These are phyloP conservation scores for Rhinolophus sinicus DNA, from an alignment of 2,113 vertebrate genomes.

Conservation along the genomic window DNA sequence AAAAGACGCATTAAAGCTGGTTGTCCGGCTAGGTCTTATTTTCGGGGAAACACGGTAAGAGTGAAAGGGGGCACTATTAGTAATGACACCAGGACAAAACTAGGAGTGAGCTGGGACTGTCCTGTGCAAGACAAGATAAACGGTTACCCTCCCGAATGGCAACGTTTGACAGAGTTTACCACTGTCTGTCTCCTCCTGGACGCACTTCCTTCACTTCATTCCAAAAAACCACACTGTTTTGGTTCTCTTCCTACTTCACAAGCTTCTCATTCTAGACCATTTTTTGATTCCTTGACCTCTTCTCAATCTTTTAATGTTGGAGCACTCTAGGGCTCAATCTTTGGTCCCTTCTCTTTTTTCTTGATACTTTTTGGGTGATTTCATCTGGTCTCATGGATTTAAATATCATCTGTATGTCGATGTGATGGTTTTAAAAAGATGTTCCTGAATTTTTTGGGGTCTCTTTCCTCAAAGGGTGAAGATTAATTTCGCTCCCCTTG, in stretches of 20 bases:
- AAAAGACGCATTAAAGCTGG: no score
- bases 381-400: not conserved
- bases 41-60: not conserved
- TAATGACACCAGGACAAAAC: not conserved
- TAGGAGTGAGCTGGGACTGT: not conserved
- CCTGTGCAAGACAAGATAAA: not conserved
- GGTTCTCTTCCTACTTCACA: not conserved
- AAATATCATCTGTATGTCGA: not conserved
- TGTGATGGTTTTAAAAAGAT: not conserved
- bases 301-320: not conserved
- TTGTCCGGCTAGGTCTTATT: no score
- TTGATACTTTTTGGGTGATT: not conserved
- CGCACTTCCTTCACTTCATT: no score
- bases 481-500: not conserved
- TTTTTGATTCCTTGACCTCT: not conserved
- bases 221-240: not conserved
- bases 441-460: not conserved
- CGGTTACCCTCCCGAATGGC: fast-evolving
- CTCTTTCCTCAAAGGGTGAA: not conserved
- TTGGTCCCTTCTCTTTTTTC: not conserved
- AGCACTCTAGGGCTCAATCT: not conserved
- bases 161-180: not conserved
- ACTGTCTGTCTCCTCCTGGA: not conserved
- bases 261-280: not conserved
- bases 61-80: no score